Base-by-base conservation (phyloP, 2,888 invertebrate genomes). In the Oeneis ivallda region DNA sequence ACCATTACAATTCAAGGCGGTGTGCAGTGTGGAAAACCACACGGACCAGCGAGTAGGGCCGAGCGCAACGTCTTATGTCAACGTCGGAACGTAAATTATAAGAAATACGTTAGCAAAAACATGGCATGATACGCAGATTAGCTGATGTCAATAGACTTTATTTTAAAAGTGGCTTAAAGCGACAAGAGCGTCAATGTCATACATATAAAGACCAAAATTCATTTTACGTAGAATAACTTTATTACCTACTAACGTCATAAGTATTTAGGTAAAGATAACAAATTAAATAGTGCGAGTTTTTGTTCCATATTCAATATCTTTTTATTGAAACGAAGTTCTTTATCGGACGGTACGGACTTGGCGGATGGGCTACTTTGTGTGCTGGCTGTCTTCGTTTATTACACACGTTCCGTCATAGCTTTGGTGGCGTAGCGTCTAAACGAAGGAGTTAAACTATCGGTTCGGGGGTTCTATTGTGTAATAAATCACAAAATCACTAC, bases 1-100 rank as follows among this genome's bases (percentile, higher is more conserved):
- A 61, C 37, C 34, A 17, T 67, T 13, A 47, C 45, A 45, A 47
- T 58, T 58, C 58, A 58, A 58, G 58, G 58, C 58, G 64, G 37
- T 65, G 54, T 58, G 6, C 43, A 62, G 49, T 49, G 37, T 37
- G 37, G 37, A 37, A 43, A 15, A 54, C 65, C 57, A 52, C 47
- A 39, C 53, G 62, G 62, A 34, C 60, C 49, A 26, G 62, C 56
- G 56, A n/a, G 19, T 41, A 11, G 56, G 19, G 56, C 56, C 56
- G 56, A 56, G 56, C 41, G 56, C 56, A 56, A 56, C 7, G 7
- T 11, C 37, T n/a, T 39, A 17, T 50, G 43, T 37, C 37, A 37
- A 37, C 8, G 9, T 37, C 26, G 2, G 26, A 4, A 5, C 26
- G 37, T 37, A 37, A 37, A 37, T 8, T 15, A 17, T 47, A 43